Evolutionary conservation across 2,888 invertebrate species (phyloP).

Genomic region (Anarsia innoxiella): DNA sequence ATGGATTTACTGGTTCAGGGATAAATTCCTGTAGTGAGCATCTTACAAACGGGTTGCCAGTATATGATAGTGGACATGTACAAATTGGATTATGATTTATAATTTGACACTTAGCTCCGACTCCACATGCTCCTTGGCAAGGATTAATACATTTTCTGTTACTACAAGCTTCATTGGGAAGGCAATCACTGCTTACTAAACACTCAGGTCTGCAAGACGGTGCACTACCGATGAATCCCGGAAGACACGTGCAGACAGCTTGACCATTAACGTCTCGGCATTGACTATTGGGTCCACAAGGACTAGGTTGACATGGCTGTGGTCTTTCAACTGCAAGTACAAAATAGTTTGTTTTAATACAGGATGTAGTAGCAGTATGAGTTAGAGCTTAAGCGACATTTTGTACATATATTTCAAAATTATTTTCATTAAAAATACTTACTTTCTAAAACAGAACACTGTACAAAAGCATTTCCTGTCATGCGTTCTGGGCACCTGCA

Average conservation of each 20-base stretch:
- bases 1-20: constrained; percentile 77
- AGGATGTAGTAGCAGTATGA: too few species aligned
- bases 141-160: constrained; percentile 88
- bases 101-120: constrained; percentile 83
- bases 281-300: constrained; percentile 87
- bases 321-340: constrained; percentile 44
- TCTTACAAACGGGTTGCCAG: constrained; percentile 85
- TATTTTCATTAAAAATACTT: constrained; percentile 15
- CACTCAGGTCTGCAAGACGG: constrained; percentile 88
- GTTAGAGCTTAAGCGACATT: not conserved
- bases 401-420: not conserved
- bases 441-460: constrained; percentile 71
- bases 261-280: constrained; percentile 83
- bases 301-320: constrained; percentile 70
- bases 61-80: constrained; percentile 78
- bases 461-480: constrained; percentile 80
- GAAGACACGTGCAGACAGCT: constrained; percentile 82
- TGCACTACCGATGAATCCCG: constrained; percentile 83
- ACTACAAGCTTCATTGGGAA: constrained; percentile 82
- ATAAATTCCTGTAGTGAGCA: constrained; percentile 72
- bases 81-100: constrained; percentile 89
- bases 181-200: constrained; percentile 83
- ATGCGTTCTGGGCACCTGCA: constrained; percentile 80
- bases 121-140: constrained; percentile 88
- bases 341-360: constrained; percentile 1